Evolutionary conservation across 2,113 vertebrate genomes (phyloP), one percentile per base, ranked within the genome.

Genomic region (Syngnathoides biaculeatus): DNA sequence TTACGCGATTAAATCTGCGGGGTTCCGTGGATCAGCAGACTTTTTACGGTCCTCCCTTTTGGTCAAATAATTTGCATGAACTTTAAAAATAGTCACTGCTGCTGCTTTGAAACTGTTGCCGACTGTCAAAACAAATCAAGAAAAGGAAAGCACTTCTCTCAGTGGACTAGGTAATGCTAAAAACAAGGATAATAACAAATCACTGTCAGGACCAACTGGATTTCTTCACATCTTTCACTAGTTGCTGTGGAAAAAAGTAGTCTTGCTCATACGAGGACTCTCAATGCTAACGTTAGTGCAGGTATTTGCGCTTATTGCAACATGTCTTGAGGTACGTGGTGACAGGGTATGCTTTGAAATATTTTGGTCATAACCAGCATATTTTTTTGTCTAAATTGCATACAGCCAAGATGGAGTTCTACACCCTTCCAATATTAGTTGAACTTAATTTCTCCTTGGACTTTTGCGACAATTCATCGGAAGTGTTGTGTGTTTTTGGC

Each of bases 401-500:
- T 17, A 48, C 45, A 6, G 19, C 20, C 20, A n/a, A 52, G 7
- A 15, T 48, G 5, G 22, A 20, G 48, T 27, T 15, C 55, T 26
- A 17, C 55, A 57, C 55, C 1, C 52, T 67, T 58, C 72, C 40
- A 40, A 22, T 6, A 22, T 61, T 13, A 1, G 5, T 5, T 42
- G 20, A 47, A 70, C 68, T 88, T 79, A 75, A 75, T 73, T 74
- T 69, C 69, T 67, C 50, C 59, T 74, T 70, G 13, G 60, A 62
- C 39, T 62, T 43, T 42, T 14, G 60, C 26, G 40, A 45, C n/a
- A 42, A 24, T 43, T 15, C 39, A 26, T 26, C 43, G 22, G 20
- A 50, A 52, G 20, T 10, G 48, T n/a, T 52, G 48, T 84, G 83
- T 85, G 85, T 89, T 83, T 80, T 89, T 82, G 92, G 91, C 84